Evolutionary conservation across 2,113 vertebrate genomes (phyloP), one percentile per base, ranked within the genome.

Genomic region (Chionomys nivalis): DNA sequence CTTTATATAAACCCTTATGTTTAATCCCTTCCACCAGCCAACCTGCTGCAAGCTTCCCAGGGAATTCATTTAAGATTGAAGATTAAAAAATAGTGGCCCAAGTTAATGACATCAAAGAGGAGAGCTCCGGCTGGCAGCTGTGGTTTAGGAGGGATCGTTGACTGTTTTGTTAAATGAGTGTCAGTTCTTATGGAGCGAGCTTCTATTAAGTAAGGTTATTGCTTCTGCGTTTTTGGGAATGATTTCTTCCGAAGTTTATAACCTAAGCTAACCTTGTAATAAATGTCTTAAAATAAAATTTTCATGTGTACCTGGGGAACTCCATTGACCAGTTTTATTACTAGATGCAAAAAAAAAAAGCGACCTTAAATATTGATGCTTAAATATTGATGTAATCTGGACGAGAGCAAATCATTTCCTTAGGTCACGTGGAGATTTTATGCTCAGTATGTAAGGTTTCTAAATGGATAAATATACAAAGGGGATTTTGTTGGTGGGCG

Each of bases 41-140:
- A 98, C 98, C 98, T 98, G 98, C 97, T 98, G 98, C 98, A 98
- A 97, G 97, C 97, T 98, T 98, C 97, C 97, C 72, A 78, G 98
- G 98, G 98, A 99, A 99, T 99, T 98, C 98, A 98, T 98, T 99
- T 99, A 97, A 99, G 98, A 98, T 98, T 98, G 98, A 98, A 98
- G 98, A 98, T 98, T 98, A 97, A 70, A 97, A 96, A 96, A 42
- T 96, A 98, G 96, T 97, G 96, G 96, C 89, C 98, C 98, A 98
- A 98, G 97, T 98, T 99, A 99, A 99, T 99, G 97, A 98, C 97
- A 98, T 97, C 96, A 97, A 97, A 96, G 87, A 97, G 96, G 98
- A 79, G 98, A 98, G 93, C 93, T 96, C 94, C 94, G 93, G 96
- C 86, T 98, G 98, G 97, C 98, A 94, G 66, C 66, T 96, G 92